Conservation (phyloP, 2,888 invertebrate species). For the Andrena chrysosceles region DNA sequence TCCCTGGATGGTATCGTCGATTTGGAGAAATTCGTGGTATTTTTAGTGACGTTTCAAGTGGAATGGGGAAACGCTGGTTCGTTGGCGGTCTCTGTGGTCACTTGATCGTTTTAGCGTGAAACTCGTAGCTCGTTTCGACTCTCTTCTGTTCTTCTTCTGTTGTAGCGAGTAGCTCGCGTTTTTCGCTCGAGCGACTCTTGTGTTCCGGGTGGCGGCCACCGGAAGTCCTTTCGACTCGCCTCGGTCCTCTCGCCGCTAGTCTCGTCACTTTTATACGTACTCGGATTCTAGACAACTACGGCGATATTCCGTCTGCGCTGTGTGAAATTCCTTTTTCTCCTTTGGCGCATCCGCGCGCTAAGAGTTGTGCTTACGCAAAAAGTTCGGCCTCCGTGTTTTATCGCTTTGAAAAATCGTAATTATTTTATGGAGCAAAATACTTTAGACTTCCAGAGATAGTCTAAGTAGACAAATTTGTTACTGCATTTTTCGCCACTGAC, state of each 20-base stretch:
- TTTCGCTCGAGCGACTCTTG: conserved; percentile 75
- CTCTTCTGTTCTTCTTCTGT: conserved; percentile 31
- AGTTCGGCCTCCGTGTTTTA: too few relatives aligned
- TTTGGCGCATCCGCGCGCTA: neutral
- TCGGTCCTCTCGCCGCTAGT: conserved; percentile 66
- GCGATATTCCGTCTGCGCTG: neutral
- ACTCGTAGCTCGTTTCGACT: conserved; percentile 14
- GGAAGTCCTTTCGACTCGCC: conserved; percentile 81
- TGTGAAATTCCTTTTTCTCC: neutral
- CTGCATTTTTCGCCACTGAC: too few relatives aligned
- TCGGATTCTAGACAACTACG: conserved; percentile 15
- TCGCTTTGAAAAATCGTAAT: too few relatives aligned
- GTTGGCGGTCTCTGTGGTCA: conserved; percentile 36
- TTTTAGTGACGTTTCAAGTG: conserved; percentile 5
- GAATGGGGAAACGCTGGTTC: neutral
- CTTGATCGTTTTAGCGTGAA: conserved; percentile 31
- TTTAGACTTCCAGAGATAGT: too few relatives aligned
- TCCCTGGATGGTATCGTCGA: conserved; percentile 14
- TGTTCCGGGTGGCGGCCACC: conserved; percentile 82
- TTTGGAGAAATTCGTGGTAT: neutral
- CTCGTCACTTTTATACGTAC: conserved; percentile 35
- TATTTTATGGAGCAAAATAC: too few relatives aligned
- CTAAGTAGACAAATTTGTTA: too few relatives aligned
- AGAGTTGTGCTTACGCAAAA: too few relatives aligned
- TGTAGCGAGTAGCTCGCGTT: conserved; percentile 35